Evolutionary conservation across 2,113 vertebrate genomes (phyloP).

Genomic region (Coracopsis vasa): DNA sequence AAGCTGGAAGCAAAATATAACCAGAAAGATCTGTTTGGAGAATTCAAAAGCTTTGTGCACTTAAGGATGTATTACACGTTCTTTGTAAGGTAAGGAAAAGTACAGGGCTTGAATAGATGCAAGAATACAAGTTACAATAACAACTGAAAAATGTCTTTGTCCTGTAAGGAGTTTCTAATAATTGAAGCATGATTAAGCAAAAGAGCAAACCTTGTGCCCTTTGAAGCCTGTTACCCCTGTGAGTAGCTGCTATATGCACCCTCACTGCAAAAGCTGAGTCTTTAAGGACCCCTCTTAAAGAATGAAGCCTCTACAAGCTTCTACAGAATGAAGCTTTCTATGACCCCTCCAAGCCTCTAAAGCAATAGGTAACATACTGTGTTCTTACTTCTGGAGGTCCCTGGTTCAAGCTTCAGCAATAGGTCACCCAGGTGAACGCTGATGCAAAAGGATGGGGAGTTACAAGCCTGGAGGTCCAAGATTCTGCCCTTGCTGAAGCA

Average conservation of each 20-base stretch:
- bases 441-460: neutral
- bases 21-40: neutral
- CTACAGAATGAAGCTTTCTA: neutral
- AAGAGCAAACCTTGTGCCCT: neutral
- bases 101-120: neutral
- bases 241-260: neutral
- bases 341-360: neutral
- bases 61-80: neutral
- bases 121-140: neutral
- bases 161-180: neutral
- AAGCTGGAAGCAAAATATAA: neutral
- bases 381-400: neutral
- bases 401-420: neutral
- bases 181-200: neutral
- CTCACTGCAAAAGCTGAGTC: neutral
- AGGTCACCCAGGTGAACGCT: neutral
- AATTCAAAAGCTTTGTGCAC: neutral
- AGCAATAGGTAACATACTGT: fast-evolving
- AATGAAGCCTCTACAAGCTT: neutral
- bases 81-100: neutral
- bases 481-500: neutral
- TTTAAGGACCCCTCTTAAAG: neutral
- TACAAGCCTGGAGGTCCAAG: neutral
- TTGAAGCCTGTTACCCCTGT: neutral
- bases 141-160: neutral